Evolutionary conservation across 1,140 invertebrate species (phyloP).

Genomic region (Acromyrmex heyeri): DNA sequence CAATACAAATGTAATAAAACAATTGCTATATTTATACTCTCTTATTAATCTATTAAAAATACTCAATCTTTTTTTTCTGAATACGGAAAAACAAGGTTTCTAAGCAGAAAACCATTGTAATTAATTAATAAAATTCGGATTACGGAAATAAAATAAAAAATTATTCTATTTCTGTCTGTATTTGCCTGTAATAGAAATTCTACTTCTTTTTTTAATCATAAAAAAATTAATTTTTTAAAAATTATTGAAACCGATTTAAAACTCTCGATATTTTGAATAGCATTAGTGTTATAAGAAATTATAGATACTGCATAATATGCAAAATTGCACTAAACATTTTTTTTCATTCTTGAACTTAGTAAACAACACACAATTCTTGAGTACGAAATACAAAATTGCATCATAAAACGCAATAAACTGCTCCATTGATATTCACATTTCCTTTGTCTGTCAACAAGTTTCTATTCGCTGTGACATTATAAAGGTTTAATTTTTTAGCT

Average conservation of each 20-base stretch:
- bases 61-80: not conserved
- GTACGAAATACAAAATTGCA: not conserved
- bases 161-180: conserved; percentile 6
- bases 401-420: not conserved
- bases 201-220: not conserved
- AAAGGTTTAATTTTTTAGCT: conserved; percentile 3
- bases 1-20: conserved; percentile 2
- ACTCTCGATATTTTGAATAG: not conserved
- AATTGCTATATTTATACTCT: not conserved
- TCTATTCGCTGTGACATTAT: not conserved
- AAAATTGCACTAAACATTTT: not conserved
- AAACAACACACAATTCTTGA: not conserved
- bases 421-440: not conserved
- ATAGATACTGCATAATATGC: not conserved
- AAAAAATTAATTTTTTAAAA: not conserved
- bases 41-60: not conserved
- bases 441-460: not conserved
- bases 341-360: not conserved
- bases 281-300: not conserved
- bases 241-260: not conserved
- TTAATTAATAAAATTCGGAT: not conserved
- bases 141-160: not conserved
- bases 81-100: not conserved
- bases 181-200: not conserved
- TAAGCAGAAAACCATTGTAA: not conserved